Base-by-base conservation (phyloP, 2,113 vertebrate genomes). In the Cynoglossus semilaevis region DNA sequence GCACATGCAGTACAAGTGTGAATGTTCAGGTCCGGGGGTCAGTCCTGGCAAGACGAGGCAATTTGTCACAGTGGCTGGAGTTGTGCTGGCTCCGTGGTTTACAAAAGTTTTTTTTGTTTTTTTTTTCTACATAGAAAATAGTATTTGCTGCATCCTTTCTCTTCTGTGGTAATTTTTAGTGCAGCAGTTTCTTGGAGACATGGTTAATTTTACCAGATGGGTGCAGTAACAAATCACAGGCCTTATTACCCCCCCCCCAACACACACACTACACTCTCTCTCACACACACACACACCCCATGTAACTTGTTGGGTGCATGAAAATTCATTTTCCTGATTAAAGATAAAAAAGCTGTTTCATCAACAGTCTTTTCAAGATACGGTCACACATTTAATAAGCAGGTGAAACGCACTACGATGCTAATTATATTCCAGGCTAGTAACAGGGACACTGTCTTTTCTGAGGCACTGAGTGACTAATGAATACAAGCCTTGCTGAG, bases 401-500 rank as follows among this genome's bases (percentile, higher is more conserved):
- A 84, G 77, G 81, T 70, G 60, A 84, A 77, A 80, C 74, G 64
- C 69, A 72, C 76, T 81, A 79, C 75, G 78, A 87, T 83, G 76
- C 81, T 80, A 81, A 89, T 90, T 84, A 84, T 74, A 83, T 86
- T 87, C 78, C 9, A 42, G 43, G 15, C 70, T 74, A 86, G 78
- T 87, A 70, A 76, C 61, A 45, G 48, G 51, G 73, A 88, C 70
- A 72, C 73, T 77, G 76, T 52, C 49, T 72, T 80, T 76, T 72
- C 64, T 57, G 57, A 77, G 81, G 74, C 79, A 40, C 60, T 63
- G 82, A 84, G 76, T 88, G 81, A 88, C 83, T 91, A 90, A 91
- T 91, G 88, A 91, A 89, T 88, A 82, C 71, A 77, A 74, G 76
- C 83, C 79, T 84, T 85, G 83, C 86, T 77, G 70, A 84, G 86